Evolutionary conservation across 92 coral and sea anemone genomes (phyloP), one percentile per base, ranked within the genome.

Genomic region (Bergia sp.): DNA sequence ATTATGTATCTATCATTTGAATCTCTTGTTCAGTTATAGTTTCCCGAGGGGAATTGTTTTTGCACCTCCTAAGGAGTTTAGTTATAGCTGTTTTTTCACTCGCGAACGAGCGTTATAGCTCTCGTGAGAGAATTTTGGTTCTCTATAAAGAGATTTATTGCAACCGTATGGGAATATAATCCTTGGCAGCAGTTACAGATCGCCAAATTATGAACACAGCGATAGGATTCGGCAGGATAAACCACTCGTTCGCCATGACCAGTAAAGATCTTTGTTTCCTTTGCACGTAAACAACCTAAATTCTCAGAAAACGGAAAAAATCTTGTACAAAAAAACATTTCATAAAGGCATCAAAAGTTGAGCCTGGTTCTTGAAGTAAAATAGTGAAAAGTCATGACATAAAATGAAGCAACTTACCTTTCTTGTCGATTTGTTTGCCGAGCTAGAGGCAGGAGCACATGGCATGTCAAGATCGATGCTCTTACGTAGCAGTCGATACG

Each of bases 21-120:
- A 29, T 29, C 29, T 29, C 29, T 44, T 66, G 47, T 64, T 69
- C 55, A 85, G 41, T 49, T 79, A 58, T 61, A 37, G 73, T 86
- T 81, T 88, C 92, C 90, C 86, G 86, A 90, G 73, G 92, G 92
- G 79, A 86, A 42, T 67, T 86, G 29, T 76, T 90, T 67, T 86
- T 85, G 82, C 84, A 90, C 89, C 44, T 80, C 69, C 58, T 64
- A 36, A 71, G 58, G 79, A 77, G 85, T 74, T 72, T 40, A n/a
- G 85, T 76, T 77, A 85, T 77, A 69, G 92, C 86, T 89, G 72
- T 65, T 15, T 65, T 65, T 65, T 16, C 72, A 65, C 72, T 65
- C 21, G 36, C 72, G 72, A 65, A 65, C 29, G 20, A 12, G 72
- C 72, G 0, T 10, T 65, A 9, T 11, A 65, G 72, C 72, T 65